Base-by-base conservation (phyloP, 2,113 vertebrate genomes). In the Eurystomus gularis region DNA sequence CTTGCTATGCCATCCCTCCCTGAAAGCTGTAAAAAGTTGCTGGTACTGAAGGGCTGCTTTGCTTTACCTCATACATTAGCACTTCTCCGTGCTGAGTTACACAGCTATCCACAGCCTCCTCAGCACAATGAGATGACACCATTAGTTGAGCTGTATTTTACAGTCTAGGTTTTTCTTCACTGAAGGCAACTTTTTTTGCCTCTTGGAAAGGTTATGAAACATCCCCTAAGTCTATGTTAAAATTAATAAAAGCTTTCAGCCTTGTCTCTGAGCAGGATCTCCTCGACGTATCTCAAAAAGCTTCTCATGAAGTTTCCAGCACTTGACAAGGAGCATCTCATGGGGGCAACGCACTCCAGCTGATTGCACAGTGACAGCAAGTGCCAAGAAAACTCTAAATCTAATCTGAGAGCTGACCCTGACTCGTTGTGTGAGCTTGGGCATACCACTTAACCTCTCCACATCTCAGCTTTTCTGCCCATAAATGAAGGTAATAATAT, bases 401-500 rank as follows among this genome's bases (percentile, higher is more conserved):
- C 71, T 86, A 75, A 96, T 92, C 93, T 88, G 60, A 71, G 72
- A 92, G 84, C 80, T 92, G 92, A 93, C 91, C 93, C 83, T 72
- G 92, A 77, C 87, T 94, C 65, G n/a, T 66, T 93, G 83, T 82
- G 88, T 85, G 90, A 88, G 77, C 86, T 89, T 94, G 94, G 88
- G 86, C 52, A 89, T 93, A 92, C 52, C 92, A 94, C 94, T 96
- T 94, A 93, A 97, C 92, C 86, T 95, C 85, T 76, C 86, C 0
- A 0, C 90, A 93, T 86, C 86, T 94, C 86, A 85, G 73, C 54
- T 89, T 94, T 96, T 96, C 81, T 89, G 62, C 80, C 88, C 46
- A 86, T 85, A 94, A 96, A 95, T 66, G 73, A 96, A 28, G 37
- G 78, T n/a, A 97, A 85, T 73, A 90, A 96, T 51, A 77, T 31